A percentile compares a stretch with the other conserved stretches of the same genome.
phyloP scores from a whole-genome alignment of 2,797 vertebrate species.

The Chromis chromis region DNA sequence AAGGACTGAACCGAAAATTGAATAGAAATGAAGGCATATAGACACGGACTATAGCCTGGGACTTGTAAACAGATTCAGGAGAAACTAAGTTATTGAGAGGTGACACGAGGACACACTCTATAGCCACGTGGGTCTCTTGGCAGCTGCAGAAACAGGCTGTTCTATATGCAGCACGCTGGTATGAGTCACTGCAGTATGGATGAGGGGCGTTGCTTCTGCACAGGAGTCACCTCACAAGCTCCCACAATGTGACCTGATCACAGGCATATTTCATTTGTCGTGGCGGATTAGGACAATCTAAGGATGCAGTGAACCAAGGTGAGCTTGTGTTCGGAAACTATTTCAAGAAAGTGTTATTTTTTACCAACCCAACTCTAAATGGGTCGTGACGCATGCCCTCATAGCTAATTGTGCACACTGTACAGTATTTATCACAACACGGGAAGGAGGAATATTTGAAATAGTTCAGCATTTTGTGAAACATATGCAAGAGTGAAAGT shows the following conservation, averaged over 20 bases:
- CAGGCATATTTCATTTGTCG: slow-evolving; percentile 1
- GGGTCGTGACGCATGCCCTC: neutral
- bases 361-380: neutral
- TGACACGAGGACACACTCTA: slow-evolving; percentile 68
- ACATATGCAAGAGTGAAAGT: neutral
- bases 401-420: neutral
- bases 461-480: neutral
- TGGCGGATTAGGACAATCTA: slow-evolving; percentile 5
- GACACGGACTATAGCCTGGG: slow-evolving; percentile 3
- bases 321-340: neutral
- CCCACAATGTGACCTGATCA: slow-evolving; percentile 34
- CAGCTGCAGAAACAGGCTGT: slow-evolving; percentile 48
- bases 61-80: slow-evolving; percentile 41
- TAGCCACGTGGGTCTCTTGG: slow-evolving; percentile 38
- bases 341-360: neutral
- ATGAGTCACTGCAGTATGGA: slow-evolving; percentile 66
- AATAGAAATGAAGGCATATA: neutral
- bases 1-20: slow-evolving; percentile 5
- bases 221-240: slow-evolving; percentile 50
- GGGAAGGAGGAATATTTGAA: neutral
- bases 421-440: neutral
- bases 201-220: slow-evolving; percentile 25
- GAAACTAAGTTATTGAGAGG: slow-evolving; percentile 56
- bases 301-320: neutral
- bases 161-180: slow-evolving; percentile 52